These are phyloP conservation scores for Pedetes capensis DNA, from an alignment of 2,113 vertebrate species.

Conservation along the genomic window DNA sequence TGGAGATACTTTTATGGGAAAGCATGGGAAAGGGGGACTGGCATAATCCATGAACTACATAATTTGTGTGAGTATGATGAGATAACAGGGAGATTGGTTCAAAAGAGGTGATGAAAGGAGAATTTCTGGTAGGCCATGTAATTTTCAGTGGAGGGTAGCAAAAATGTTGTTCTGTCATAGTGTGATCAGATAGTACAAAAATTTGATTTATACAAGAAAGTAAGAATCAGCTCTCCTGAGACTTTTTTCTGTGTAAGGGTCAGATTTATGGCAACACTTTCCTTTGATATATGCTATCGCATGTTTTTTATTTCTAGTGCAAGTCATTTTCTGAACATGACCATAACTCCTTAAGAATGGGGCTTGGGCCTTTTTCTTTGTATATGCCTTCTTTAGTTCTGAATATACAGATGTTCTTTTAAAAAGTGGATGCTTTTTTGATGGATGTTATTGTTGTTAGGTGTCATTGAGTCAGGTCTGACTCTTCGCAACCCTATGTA, in stretches of 20 bases:
- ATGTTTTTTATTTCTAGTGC: background rate
- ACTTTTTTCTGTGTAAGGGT: background rate
- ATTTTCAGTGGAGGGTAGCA: background rate
- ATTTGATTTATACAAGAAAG: slow-evolving; percentile 16
- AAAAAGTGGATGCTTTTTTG: background rate
- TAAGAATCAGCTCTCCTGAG: background rate
- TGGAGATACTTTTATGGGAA: background rate
- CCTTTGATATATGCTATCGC: background rate
- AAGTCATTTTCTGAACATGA: slow-evolving; percentile 21
- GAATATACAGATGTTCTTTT: background rate
- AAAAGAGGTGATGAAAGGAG: background rate
- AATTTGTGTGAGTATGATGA: background rate
- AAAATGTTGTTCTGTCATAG: background rate
- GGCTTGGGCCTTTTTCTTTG: background rate
- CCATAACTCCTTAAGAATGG: background rate
- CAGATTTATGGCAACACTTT: background rate
- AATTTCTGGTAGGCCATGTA: background rate
- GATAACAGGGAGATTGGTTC: background rate
- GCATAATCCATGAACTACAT: background rate
- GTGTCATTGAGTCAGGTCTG: too few relatives aligned
- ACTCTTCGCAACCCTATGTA: too few relatives aligned
- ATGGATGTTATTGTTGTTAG: too few relatives aligned
- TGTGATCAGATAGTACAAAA: background rate
- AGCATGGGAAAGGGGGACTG: background rate
- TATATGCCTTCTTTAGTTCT: background rate